Evolutionary conservation across 2,797 vertebrate genomes (phyloP).

Genomic region (Atherinosoma microstoma): DNA sequence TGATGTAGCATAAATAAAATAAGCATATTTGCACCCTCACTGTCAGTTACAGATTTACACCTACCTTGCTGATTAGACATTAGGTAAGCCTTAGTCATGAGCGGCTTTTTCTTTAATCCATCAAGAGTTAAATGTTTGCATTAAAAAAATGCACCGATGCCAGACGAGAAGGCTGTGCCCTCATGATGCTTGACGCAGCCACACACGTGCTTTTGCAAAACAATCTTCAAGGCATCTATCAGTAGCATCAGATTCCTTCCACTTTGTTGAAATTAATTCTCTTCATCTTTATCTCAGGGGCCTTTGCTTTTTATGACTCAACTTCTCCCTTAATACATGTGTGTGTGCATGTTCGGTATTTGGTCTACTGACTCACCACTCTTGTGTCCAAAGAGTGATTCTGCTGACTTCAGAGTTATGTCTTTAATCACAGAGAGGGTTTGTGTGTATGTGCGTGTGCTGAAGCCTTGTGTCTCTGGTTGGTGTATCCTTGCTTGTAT

Average conservation of each 20-base stretch:
- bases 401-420: constrained; percentile 67
- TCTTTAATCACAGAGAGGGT: constrained; percentile 56
- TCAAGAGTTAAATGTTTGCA: background rate
- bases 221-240: constrained; percentile 21
- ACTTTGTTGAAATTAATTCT: constrained; percentile 35
- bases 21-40: background rate
- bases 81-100: background rate
- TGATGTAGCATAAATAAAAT: background rate
- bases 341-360: constrained; percentile 37
- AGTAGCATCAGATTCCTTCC: constrained; percentile 28
- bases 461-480: constrained; percentile 22
- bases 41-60: background rate
- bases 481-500: constrained; percentile 40
- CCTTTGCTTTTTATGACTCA: constrained; percentile 42
- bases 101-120: background rate
- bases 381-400: constrained; percentile 61
- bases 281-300: constrained; percentile 37
- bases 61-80: background rate
- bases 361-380: constrained; percentile 61
- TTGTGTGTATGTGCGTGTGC: constrained; percentile 17
- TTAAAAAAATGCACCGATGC: background rate
- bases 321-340: constrained; percentile 31
- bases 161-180: background rate
- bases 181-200: background rate
- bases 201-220: constrained; percentile 1